Evolutionary conservation across 2,113 vertebrate species (phyloP).

Genomic region (Emydura subglobosa): DNA sequence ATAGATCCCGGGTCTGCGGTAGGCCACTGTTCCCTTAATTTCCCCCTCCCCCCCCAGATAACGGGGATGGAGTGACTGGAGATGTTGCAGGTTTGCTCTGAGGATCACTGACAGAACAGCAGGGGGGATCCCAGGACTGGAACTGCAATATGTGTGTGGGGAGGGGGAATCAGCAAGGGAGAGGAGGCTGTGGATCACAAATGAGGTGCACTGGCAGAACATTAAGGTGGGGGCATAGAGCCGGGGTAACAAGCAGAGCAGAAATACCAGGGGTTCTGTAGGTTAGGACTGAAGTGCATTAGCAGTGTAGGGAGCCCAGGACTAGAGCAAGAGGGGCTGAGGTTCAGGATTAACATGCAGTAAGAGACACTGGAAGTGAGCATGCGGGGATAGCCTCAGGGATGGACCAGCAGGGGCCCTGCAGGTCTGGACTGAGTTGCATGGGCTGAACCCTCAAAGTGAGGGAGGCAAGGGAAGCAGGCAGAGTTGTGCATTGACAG

Average conservation of each 20-base stretch:
- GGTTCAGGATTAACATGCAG: background rate
- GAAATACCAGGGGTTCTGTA: background rate
- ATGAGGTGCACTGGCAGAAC: background rate
- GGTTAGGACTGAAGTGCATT: background rate
- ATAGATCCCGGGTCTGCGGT: background rate
- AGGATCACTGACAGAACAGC: background rate
- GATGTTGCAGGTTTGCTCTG: background rate
- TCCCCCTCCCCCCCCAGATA: background rate
- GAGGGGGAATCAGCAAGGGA: background rate
- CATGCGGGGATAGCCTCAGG: background rate
- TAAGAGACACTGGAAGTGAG: background rate
- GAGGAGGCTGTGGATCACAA: background rate
- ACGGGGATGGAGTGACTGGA: background rate
- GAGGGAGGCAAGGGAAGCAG: background rate
- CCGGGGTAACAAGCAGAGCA: background rate
- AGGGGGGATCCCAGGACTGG: background rate
- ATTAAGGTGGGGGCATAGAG: background rate
- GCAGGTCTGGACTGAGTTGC: fast-evolving
- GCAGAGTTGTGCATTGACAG: background rate
- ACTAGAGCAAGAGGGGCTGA: background rate
- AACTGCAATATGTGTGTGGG: background rate
- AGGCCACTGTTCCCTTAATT: background rate
- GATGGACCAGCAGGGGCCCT: background rate
- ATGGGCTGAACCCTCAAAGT: background rate
- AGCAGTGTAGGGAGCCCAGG: background rate